Evolutionary conservation across 2,888 invertebrate genomes (phyloP).

Genomic region (Drosophila algonquin): DNA sequence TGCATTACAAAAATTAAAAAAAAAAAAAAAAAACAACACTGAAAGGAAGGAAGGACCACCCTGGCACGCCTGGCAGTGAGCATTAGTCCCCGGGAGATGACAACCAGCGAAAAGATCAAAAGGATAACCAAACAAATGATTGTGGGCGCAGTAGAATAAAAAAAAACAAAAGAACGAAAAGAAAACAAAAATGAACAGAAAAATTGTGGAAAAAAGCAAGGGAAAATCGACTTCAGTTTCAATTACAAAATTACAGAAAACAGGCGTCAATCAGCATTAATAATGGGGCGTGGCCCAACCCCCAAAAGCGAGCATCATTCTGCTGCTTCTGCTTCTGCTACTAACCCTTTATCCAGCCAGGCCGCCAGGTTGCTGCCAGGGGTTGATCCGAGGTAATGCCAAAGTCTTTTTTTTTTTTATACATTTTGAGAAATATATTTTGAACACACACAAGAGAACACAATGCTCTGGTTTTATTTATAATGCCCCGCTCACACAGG

Average conservation of each 20-base stretch:
- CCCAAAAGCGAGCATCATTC: conserved; percentile 34
- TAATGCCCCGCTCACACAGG: conserved; percentile 64
- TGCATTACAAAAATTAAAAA: conserved; percentile 72
- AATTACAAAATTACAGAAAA: conserved; percentile 77
- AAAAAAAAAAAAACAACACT: conserved; percentile 19
- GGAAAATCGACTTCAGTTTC: conserved; percentile 66
- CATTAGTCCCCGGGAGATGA: conserved; percentile 38
- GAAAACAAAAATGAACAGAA: conserved; percentile 47
- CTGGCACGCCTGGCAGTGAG: conserved; percentile 11
- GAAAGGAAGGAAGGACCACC: background rate
- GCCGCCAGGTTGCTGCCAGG: conserved; percentile 1
- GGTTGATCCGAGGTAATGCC: conserved; percentile 67
- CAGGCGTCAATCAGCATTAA: conserved; percentile 80
- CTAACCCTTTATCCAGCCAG: conserved; percentile 69
- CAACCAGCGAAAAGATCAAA: conserved; percentile 50
- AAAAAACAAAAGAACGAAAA: conserved; percentile 63
- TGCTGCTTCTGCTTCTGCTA: conserved; percentile 48
- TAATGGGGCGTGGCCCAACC: conserved; percentile 72
- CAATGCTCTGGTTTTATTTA: conserved; percentile 57
- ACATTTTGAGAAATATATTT: conserved; percentile 5
- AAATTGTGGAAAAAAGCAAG: conserved; percentile 53
- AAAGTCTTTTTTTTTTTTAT: conserved; percentile 41
- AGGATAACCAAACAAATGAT: conserved; percentile 17
- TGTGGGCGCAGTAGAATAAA: conserved; percentile 55
- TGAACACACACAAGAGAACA: conserved; percentile 43